Percentiles rank a stretch among this genome's conserved stretches.
Evolutionary conservation across 2,113 vertebrate genomes (phyloP).

Genomic region (Megaptera novaeangliae): DNA sequence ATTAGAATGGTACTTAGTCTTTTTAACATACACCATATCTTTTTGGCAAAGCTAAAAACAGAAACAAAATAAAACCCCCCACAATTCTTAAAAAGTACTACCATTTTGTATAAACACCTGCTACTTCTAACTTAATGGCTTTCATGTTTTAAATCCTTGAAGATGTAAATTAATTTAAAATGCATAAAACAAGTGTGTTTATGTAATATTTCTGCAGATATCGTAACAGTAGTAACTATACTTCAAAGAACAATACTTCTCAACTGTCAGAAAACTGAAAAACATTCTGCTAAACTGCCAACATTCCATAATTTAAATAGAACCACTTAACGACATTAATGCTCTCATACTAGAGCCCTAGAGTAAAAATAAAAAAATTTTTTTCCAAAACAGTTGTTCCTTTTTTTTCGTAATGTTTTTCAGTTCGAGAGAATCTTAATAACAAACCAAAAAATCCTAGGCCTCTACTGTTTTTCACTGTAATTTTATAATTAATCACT

Average conservation of each 20-base stretch:
- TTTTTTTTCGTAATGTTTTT: not conserved
- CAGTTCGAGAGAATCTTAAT: not conserved
- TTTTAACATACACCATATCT: not conserved
- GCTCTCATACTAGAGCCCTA: not conserved
- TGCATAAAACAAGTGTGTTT: not conserved
- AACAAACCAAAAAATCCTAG: not conserved
- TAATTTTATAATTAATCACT: not conserved
- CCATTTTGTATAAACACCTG: not conserved
- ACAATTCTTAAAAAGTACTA: slow-evolving; percentile 19
- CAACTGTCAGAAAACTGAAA: not conserved
- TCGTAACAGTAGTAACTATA: not conserved
- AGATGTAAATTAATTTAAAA: slow-evolving; percentile 13
- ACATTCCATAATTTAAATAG: not conserved
- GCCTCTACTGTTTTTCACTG: not conserved
- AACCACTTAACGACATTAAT: not conserved
- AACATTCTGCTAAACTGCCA: not conserved
- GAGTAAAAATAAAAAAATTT: not conserved
- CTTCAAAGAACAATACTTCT: not conserved
- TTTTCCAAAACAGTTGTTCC: not conserved
- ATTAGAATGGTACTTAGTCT: not conserved
- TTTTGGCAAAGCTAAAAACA: slow-evolving; percentile 3
- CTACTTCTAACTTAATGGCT: slow-evolving; percentile 24
- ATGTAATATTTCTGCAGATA: not conserved
- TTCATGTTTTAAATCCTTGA: not conserved
- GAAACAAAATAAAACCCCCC: not conserved